Evolutionary conservation across 1,140 invertebrate genomes (phyloP), one percentile per base, ranked within the genome.

Genomic region (Tetraneura akinire): DNA sequence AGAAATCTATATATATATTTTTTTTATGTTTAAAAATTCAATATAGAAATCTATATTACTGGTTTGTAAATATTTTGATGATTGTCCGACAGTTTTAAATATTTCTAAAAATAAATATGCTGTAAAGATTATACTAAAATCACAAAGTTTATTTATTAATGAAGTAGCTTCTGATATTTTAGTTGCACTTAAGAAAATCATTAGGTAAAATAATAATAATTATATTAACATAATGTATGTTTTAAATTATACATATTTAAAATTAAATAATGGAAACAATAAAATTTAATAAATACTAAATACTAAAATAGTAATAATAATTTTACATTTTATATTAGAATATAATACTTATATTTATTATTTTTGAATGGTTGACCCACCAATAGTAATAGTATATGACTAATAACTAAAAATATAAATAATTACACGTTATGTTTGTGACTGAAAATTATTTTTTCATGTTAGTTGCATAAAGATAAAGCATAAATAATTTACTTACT

Each of bases 121-220:
- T n/a, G n/a, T n/a, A n/a, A n/a, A n/a, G n/a, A n/a, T n/a, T n/a
- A n/a, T n/a, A n/a, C n/a, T n/a, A n/a, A n/a, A n/a, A n/a, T n/a
- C n/a, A n/a, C n/a, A n/a, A n/a, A n/a, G n/a, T n/a, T n/a, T n/a
- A n/a, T n/a, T n/a, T n/a, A n/a, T n/a, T n/a, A n/a, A n/a, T n/a
- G n/a, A n/a, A n/a, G n/a, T n/a, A n/a, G n/a, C n/a, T n/a, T n/a
- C n/a, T n/a, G n/a, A n/a, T n/a, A n/a, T n/a, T n/a, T n/a, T n/a
- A n/a, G n/a, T 78, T 78, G 73, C 73, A 78, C 73, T 62, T 45
- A 62, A 45, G 73, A 60, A 78, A 57, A 70, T 70, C 14, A 49
- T 29, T 29, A 51, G 1, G 16, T 29, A 70, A 18, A 47, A 70
- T 26, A 53, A n/a, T 37, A 29, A 47, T 70, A 14, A 3, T 49